Conservation (phyloP, 2,888 invertebrate species). For the Brenthis daphne region DNA sequence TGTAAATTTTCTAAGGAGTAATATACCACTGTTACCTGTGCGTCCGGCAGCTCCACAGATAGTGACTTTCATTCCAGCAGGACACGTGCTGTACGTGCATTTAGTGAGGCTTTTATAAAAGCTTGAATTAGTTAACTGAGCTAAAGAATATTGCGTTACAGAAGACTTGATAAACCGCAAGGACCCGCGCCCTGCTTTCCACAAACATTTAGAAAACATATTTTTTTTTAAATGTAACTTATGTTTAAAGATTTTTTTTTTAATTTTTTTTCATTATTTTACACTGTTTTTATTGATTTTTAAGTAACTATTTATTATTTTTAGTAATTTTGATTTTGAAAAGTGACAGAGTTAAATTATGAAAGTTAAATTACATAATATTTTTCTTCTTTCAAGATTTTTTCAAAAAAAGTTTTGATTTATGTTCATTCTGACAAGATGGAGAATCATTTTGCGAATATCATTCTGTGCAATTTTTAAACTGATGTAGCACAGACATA, state of each 20-base stretch:
- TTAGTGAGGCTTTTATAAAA: neutral
- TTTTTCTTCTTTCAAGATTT: too few relatives aligned
- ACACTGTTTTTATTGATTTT: neutral
- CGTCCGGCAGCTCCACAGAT: constrained; percentile 79
- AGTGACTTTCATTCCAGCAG: constrained; percentile 78
- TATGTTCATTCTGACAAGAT: too few relatives aligned
- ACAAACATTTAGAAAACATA: constrained; percentile 28
- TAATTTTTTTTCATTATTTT: constrained; percentile 16
- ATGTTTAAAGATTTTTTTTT: constrained; percentile 10
- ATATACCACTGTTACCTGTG: constrained; percentile 60
- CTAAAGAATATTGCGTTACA: neutral
- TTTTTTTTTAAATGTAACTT: constrained; percentile 23
- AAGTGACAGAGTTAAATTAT: too few relatives aligned
- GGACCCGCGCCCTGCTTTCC: neutral
- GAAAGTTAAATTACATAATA: too few relatives aligned
- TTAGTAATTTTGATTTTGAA: neutral
- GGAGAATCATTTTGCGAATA: too few relatives aligned
- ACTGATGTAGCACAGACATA: too few relatives aligned
- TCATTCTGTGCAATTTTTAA: too few relatives aligned
- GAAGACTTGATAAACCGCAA: neutral
- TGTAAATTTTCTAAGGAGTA: too few relatives aligned
- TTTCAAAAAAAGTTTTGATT: too few relatives aligned
- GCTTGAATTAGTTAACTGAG: neutral
- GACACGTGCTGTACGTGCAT: constrained; percentile 53
- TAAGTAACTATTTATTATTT: neutral